phyloP scores from a whole-genome alignment of 2,113 vertebrate genomes.

The Columba janthina region DNA sequence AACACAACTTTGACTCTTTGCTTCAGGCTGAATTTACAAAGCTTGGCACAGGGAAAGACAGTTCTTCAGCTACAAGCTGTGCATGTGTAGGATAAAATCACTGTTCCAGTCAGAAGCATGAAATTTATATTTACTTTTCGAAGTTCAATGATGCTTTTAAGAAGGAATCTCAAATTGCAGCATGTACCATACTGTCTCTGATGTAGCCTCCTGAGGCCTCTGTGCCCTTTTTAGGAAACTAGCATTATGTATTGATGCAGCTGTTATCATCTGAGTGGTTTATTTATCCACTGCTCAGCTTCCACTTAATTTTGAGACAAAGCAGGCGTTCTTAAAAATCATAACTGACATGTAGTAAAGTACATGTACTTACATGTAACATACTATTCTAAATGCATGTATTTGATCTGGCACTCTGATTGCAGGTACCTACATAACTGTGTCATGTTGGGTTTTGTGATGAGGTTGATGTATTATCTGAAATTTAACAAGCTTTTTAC shows the following conservation, averaged over 20 bases:
- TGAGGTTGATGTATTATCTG: not conserved
- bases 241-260: not conserved
- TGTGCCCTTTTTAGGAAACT: not conserved
- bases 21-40: not conserved
- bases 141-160: not conserved
- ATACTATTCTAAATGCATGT: not conserved
- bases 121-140: not conserved
- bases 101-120: not conserved
- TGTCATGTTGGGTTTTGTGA: not conserved
- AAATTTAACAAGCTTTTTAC: not conserved
- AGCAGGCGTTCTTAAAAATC: not conserved
- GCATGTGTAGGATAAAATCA: not conserved
- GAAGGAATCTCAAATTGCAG: not conserved
- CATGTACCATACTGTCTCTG: not conserved
- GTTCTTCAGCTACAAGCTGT: not conserved
- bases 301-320: not conserved
- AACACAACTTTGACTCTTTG: not conserved
- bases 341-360: not conserved
- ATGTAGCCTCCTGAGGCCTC: not conserved
- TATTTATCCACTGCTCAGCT: not conserved
- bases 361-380: not conserved
- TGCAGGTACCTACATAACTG: not conserved
- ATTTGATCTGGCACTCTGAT: not conserved
- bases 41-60: not conserved
- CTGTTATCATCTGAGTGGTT: not conserved